Evolutionary conservation across 2,797 vertebrate genomes (phyloP).

Genomic region (Pelochelys cantorii): DNA sequence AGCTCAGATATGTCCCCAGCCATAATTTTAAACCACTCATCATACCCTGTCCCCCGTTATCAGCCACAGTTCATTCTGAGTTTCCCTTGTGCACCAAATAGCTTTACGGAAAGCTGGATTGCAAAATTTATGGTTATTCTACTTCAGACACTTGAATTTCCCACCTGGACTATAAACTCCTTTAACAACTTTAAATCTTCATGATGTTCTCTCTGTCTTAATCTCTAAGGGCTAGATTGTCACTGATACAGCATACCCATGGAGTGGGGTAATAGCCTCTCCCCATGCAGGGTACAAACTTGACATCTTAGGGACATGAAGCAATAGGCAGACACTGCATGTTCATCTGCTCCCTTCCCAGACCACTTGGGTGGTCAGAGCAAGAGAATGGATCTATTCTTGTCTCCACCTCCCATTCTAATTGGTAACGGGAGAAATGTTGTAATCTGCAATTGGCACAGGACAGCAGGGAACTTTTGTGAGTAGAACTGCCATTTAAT

Average conservation of each 20-base stretch:
- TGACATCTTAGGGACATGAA: slow-evolving; percentile 71
- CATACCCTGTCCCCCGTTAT: slow-evolving; percentile 70
- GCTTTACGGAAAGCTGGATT: slow-evolving; percentile 77
- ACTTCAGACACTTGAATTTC: slow-evolving; percentile 74
- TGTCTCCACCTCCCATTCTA: not conserved
- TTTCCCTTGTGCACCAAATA: slow-evolving; percentile 76
- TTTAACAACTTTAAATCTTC: slow-evolving; percentile 76
- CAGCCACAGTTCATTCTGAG: slow-evolving; percentile 72
- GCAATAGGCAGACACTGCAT: slow-evolving; percentile 70
- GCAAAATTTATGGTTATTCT: slow-evolving; percentile 82
- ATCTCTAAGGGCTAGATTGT: slow-evolving; percentile 63
- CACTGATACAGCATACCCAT: slow-evolving; percentile 64
- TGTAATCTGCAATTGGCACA: not conserved
- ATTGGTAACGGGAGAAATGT: not conserved
- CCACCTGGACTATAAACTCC: slow-evolving; percentile 76
- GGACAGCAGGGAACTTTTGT: slow-evolving; percentile 4
- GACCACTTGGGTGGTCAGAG: not conserved
- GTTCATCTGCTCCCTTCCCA: slow-evolving; percentile 40
- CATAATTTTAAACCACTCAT: slow-evolving; percentile 81
- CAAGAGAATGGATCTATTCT: slow-evolving; percentile 1
- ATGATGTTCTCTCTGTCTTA: slow-evolving; percentile 69
- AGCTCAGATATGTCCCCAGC: slow-evolving; percentile 74
- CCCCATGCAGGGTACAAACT: slow-evolving; percentile 59
- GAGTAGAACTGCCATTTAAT: not conserved
- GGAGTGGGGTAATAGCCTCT: slow-evolving; percentile 68